Evolutionary conservation across 2,888 invertebrate species (phyloP).

Genomic region (Pyrrhosoma nymphula): DNA sequence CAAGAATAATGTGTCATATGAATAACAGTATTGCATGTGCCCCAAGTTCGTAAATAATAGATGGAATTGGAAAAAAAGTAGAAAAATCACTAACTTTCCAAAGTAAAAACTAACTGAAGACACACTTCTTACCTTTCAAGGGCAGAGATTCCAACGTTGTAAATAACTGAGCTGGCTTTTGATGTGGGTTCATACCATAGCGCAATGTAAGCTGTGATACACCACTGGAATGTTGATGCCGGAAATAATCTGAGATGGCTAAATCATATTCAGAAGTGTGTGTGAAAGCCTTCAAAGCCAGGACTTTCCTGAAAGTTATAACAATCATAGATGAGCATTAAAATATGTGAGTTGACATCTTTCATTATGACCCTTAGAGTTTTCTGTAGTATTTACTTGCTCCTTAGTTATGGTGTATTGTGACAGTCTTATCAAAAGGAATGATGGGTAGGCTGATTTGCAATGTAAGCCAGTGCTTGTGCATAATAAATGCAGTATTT

Average conservation of each 20-base stretch:
- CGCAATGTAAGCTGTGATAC: slow-evolving; percentile 90
- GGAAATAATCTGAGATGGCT: slow-evolving; percentile 97
- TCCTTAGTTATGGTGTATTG: too few species aligned
- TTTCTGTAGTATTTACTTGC: too few species aligned
- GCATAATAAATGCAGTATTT: too few species aligned
- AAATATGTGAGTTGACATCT: too few species aligned
- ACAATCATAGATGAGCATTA: background rate
- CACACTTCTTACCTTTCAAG: slow-evolving; percentile 80
- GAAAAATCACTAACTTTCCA: background rate
- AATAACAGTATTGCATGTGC: too few species aligned
- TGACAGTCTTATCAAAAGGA: too few species aligned
- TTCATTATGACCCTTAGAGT: too few species aligned
- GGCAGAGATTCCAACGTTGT: slow-evolving; percentile 90
- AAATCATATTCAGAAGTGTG: slow-evolving; percentile 97
- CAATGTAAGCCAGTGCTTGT: too few species aligned
- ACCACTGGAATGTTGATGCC: slow-evolving; percentile 90
- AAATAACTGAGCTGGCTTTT: slow-evolving; percentile 96
- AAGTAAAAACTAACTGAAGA: background rate
- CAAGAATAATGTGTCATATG: too few species aligned
- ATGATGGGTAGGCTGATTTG: too few species aligned
- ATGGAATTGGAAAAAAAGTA: background rate
- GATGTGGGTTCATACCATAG: slow-evolving; percentile 99
- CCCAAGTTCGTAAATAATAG: background rate
- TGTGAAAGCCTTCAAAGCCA: slow-evolving; percentile 96
- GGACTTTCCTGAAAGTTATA: slow-evolving; percentile 82